phyloP scores from a whole-genome alignment of 2,888 invertebrate genomes.

The Epirrita christyi region DNA sequence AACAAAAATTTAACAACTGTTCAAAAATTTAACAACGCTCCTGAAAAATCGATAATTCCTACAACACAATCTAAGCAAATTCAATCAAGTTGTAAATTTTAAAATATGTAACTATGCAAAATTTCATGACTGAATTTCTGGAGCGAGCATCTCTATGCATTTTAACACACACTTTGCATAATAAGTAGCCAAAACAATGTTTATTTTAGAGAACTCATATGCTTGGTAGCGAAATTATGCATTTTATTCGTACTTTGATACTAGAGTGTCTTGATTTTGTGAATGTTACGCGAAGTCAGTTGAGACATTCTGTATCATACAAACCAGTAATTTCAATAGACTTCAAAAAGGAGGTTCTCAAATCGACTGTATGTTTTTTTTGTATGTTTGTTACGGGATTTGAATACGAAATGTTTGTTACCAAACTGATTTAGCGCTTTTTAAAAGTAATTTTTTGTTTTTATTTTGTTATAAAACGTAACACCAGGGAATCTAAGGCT shows the following conservation, averaged over 20 bases:
- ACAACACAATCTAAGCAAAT: constrained; percentile 3
- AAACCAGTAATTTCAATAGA: too few relatives aligned
- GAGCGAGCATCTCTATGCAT: constrained; percentile 31
- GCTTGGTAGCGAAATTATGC: constrained; percentile 4
- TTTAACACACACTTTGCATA: constrained; percentile 38
- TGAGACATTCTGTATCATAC: neutral
- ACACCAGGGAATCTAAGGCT: too few relatives aligned
- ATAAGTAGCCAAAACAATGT: constrained; percentile 29
- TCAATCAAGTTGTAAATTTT: constrained; percentile 13
- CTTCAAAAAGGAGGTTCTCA: too few relatives aligned
- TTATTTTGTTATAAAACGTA: too few relatives aligned
- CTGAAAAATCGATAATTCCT: too few relatives aligned
- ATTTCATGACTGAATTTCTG: constrained; percentile 31
- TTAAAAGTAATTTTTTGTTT: too few relatives aligned
- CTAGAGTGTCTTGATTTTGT: neutral
- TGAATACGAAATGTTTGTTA: too few relatives aligned
- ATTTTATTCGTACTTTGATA: constrained; percentile 8
- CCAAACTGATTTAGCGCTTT: too few relatives aligned
- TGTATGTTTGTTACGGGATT: too few relatives aligned
- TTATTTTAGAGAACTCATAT: constrained; percentile 9
- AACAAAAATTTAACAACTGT: too few relatives aligned
- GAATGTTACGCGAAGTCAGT: neutral
- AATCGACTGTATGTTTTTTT: too few relatives aligned
- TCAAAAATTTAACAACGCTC: too few relatives aligned
- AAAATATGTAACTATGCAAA: constrained; percentile 22